Percentiles rank a stretch among this genome's conserved stretches.
These are phyloP conservation scores for Sebastes minor DNA, from an alignment of 2,797 vertebrate genomes.

Conservation along the genomic window DNA sequence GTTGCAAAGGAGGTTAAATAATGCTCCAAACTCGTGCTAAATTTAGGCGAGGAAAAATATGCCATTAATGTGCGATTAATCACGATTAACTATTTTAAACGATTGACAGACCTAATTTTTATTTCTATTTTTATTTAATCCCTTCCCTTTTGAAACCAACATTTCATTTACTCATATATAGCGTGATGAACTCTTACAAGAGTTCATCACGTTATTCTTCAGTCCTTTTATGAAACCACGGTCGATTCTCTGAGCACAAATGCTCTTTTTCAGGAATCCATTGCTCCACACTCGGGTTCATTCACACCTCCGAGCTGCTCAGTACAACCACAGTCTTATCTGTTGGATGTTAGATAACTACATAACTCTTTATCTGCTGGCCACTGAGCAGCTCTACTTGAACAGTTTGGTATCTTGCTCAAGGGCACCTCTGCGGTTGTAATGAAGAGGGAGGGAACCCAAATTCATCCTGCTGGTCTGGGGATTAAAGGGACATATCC, in stretches of 20 bases:
- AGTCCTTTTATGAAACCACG: background rate
- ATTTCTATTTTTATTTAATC: background rate
- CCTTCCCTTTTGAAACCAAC: background rate
- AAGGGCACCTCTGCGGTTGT: background rate
- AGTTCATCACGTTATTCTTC: background rate
- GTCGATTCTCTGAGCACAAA: background rate
- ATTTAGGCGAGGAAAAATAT: too few relatives aligned
- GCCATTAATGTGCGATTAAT: too few relatives aligned
- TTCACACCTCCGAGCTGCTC: constrained; percentile 4
- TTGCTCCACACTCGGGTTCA: background rate
- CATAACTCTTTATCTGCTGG: constrained; percentile 1
- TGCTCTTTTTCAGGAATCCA: background rate
- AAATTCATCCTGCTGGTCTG: background rate
- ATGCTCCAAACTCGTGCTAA: too few relatives aligned
- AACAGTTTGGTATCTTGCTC: background rate
- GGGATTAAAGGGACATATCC: background rate
- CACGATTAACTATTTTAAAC: too few relatives aligned
- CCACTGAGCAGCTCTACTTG: background rate
- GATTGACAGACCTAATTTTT: too few relatives aligned
- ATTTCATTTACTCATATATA: background rate
- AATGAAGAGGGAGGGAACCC: background rate
- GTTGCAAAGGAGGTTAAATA: too few relatives aligned
- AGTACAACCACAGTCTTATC: background rate
- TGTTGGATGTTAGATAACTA: constrained; percentile 26
- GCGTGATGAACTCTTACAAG: background rate